Base-by-base conservation (phyloP, 2,797 vertebrate species). In the Masticophis lateralis region DNA sequence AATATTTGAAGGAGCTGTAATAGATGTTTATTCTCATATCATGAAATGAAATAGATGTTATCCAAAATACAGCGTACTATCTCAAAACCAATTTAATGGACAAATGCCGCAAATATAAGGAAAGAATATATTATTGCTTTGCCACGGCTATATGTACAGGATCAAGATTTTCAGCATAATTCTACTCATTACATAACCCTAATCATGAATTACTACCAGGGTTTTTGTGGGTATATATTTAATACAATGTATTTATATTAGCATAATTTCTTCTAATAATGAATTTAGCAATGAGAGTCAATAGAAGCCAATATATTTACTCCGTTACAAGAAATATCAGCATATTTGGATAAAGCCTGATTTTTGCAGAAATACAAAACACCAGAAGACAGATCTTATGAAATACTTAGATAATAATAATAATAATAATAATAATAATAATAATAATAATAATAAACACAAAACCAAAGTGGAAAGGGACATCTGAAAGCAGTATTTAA, bases 21-120 rank as follows among this genome's bases (percentile, higher is more conserved):
- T 2, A 11, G n/a, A 53, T 94, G 94, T 95, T 86, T 3, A 22
- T 83, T 91, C 51, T 2, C 74, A 79, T 92, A 1, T 66, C 8
- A 25, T 91, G 86, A 43, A 94, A 95, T 8, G 1, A 51, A 94
- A 43, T 37, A 92, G 14, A 93, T 94, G 74, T 93, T 37, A 90
- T 53, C 4, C 57, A 96, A 92, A 95, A 37, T 3, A 9, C 28
- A 91, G 2, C 0, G 14, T 66, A 5, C 83, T 56, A 89, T 1
- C 28, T 90, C 63, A 27, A 5, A 91, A 6, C 0, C 92, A 10
- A 90, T n/a, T 87, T 12, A 28, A 83, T 66, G 9, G 90, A 90
- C 94, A 94, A 92, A 66, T 91, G 8, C 4, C 91, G 12, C 10
- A 63, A 53, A 93, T 93, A 92, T 83, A 16, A 1, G 55, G 5